Percentiles rank a stretch among this genome's conserved stretches.
Conservation (phyloP, 92 coral and sea anemone species). For the Desmophyllum pertusum region DNA sequence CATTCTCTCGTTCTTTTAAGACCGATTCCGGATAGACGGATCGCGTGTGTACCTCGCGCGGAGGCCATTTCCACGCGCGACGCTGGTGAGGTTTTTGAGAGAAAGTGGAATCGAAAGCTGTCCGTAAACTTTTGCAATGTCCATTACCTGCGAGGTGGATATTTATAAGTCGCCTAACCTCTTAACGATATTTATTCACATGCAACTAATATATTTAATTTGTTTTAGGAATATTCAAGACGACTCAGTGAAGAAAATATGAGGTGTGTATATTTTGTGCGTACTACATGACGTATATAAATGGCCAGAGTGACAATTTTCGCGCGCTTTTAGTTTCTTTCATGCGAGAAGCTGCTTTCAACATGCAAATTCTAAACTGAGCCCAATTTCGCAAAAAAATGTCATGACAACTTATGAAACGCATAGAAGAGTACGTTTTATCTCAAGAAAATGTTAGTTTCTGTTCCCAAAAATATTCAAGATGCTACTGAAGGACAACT, state of each 20-base stretch:
- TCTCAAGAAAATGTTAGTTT: no score
- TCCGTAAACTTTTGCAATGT: not conserved
- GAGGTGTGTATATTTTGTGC: conserved; percentile 23
- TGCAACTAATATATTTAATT: not conserved
- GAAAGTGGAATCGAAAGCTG: not conserved
- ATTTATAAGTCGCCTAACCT: not conserved
- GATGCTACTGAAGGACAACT: no score
- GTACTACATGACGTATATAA: not conserved
- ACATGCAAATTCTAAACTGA: not conserved
- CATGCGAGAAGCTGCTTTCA: not conserved
- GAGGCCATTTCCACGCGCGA: not conserved
- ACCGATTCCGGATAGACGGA: not conserved
- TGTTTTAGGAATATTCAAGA: conserved; percentile 32
- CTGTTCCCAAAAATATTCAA: no score
- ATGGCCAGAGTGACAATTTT: not conserved
- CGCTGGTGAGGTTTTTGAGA: not conserved
- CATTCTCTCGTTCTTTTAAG: not conserved
- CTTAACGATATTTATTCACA: not conserved
- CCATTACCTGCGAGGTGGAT: not conserved
- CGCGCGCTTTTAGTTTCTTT: not conserved
- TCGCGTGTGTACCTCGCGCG: not conserved
- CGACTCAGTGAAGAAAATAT: conserved; percentile 26
- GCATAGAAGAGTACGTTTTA: no score
- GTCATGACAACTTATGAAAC: no score
- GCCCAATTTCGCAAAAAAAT: no score